Evolutionary conservation across 2,797 vertebrate species (phyloP).

Genomic region (Muscicapa striata): DNA sequence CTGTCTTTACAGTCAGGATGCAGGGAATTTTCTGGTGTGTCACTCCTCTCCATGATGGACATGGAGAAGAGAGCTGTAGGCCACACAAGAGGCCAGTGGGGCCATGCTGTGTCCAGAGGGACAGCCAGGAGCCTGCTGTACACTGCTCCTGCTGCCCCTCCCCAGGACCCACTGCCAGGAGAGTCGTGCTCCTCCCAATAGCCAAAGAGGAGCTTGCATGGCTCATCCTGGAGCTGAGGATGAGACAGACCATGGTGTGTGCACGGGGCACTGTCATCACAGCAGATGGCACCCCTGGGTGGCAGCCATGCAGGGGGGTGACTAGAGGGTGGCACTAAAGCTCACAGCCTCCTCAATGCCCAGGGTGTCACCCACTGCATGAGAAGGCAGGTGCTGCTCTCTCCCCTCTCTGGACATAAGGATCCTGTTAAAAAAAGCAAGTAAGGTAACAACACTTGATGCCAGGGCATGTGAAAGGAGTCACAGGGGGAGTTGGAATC

Average conservation of each 20-base stretch:
- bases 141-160: neutral
- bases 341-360: neutral
- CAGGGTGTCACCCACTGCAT: neutral
- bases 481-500: neutral
- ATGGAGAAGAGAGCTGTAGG: neutral
- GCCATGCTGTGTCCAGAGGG: neutral
- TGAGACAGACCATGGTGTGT: neutral
- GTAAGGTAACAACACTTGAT: neutral
- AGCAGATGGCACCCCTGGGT: neutral
- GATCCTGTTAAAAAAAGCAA: neutral
- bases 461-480: neutral
- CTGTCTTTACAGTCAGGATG: neutral
- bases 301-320: neutral
- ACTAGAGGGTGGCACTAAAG: neutral
- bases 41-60: neutral
- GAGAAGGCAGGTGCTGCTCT: neutral
- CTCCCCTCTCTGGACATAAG: neutral
- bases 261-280: neutral
- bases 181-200: neutral
- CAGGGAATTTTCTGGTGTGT: neutral
- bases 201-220: neutral
- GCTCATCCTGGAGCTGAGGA: neutral
- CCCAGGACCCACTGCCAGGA: neutral
- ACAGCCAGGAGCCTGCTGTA: neutral
- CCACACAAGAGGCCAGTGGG: neutral